Evolutionary conservation across 2,797 vertebrate genomes (phyloP).

Genomic region (Iguana delicatissima): DNA sequence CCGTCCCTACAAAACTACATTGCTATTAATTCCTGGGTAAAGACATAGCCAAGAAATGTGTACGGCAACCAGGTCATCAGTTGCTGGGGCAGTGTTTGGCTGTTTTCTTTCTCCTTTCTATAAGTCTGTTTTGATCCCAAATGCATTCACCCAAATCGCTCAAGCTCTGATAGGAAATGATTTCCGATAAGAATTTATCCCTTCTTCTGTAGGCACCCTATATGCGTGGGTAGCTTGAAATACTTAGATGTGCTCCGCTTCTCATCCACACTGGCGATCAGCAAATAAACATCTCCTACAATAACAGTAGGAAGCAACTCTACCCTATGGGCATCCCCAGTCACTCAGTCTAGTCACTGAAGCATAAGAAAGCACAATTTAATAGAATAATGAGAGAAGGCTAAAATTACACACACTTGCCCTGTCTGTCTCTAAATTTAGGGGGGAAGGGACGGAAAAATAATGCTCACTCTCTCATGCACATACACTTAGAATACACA

Average conservation of each 20-base stretch:
- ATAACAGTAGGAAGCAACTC: constrained; percentile 44
- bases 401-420: constrained; percentile 31
- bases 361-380: constrained; percentile 68
- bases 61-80: neutral
- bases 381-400: constrained; percentile 55
- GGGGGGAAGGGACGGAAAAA: neutral
- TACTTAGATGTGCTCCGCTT: constrained; percentile 35
- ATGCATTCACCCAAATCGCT: neutral
- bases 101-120: neutral
- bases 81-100: too few species aligned
- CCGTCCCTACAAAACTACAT: neutral
- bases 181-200: constrained; percentile 29
- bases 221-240: neutral
- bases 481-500: neutral
- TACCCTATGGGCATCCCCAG: constrained; percentile 56
- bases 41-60: neutral
- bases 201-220: neutral
- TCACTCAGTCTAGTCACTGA: constrained; percentile 36
- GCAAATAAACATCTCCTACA: constrained; percentile 62
- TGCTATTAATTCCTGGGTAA: neutral
- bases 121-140: neutral
- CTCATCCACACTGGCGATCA: constrained; percentile 55
- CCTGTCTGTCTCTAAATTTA: constrained; percentile 31
- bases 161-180: constrained; percentile 17
- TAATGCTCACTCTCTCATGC: too few species aligned